Evolutionary conservation across 2,113 vertebrate genomes (phyloP), one percentile per base, ranked within the genome.

Genomic region (Tachuris rubrigastra): DNA sequence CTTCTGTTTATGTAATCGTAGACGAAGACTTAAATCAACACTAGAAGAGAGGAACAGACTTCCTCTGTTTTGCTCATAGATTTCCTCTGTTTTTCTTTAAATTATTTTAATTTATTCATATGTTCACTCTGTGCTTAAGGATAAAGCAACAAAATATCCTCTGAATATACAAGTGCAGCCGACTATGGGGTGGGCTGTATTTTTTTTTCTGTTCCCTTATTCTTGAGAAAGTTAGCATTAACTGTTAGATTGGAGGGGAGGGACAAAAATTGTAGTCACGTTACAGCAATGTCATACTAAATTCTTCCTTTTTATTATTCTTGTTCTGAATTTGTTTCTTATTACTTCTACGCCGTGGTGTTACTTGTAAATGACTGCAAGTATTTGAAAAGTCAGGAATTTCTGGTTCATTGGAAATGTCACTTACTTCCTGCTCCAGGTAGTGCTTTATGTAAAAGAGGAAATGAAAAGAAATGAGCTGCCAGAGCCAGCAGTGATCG

Each of bases 391-490:
- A 75, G 53, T 72, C 77, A 73, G 62, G 27, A 19, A 0, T 81
- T 95, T 78, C 52, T 78, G 47, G 12, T 30, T 93, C 74, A 66
- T 12, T 35, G 12, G 44, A 85, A 91, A 63, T 31, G 17, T 74
- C 35, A 12, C 46, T 76, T 94, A 50, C 91, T 83, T 95, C 44
- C 66, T 85, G 47, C 55, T 90, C 24, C 85, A 99, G 99, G 98
- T 99, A 73, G 98, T 99, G 94, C 97, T 98, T 79, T 99, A 99
- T 52, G 97, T 99, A 69, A 99, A 99, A 96, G 99, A 99, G 87
- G 99, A 99, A 96, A 99, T 99, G 99, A 99, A 99, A 93, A 98
- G 98, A 96, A 99, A 98, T 27, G 98, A 98, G 41, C 96, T 99
- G 66, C 98, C 98, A 12, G 99, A 99, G 87, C 98, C 98, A 7